phyloP scores from a whole-genome alignment of 2,113 vertebrate species.

The Ophthalmolycus amberensis region DNA sequence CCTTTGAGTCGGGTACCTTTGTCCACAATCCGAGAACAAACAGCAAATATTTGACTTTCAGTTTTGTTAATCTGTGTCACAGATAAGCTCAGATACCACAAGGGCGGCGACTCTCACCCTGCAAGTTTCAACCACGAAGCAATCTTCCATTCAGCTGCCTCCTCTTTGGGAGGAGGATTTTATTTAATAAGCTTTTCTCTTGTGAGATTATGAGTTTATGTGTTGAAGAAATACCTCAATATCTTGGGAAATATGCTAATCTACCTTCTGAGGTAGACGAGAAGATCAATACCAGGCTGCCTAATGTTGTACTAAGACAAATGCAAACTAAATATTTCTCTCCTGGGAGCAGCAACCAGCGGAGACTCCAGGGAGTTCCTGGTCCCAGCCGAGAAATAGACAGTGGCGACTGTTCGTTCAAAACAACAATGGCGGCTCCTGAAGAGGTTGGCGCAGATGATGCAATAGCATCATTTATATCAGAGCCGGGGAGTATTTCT shows the following conservation, averaged over 20 bases:
- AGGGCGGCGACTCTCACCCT: neutral
- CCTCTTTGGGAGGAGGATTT: neutral
- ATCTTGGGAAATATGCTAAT: neutral
- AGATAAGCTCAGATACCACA: constrained; percentile 37
- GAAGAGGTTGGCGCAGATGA: too few species aligned
- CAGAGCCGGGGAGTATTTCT: too few species aligned
- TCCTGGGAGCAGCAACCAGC: too few species aligned
- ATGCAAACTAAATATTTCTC: neutral
- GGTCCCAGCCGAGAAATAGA: neutral
- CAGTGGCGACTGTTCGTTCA: too few species aligned
- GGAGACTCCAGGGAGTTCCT: neutral
- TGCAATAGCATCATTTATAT: too few species aligned
- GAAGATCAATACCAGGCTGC: neutral
- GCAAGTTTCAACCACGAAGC: neutral
- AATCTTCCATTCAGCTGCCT: neutral
- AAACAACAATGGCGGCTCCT: too few species aligned
- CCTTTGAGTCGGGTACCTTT: neutral
- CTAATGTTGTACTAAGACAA: neutral
- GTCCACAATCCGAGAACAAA: constrained; percentile 38
- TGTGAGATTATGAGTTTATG: neutral
- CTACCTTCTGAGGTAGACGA: neutral
- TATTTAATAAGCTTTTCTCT: neutral
- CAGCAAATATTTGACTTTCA: constrained; percentile 63
- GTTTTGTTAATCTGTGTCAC: constrained; percentile 13
- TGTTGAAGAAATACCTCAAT: neutral